Evolutionary conservation across 2,113 vertebrate genomes (phyloP).

Genomic region (Nettapus auritus): DNA sequence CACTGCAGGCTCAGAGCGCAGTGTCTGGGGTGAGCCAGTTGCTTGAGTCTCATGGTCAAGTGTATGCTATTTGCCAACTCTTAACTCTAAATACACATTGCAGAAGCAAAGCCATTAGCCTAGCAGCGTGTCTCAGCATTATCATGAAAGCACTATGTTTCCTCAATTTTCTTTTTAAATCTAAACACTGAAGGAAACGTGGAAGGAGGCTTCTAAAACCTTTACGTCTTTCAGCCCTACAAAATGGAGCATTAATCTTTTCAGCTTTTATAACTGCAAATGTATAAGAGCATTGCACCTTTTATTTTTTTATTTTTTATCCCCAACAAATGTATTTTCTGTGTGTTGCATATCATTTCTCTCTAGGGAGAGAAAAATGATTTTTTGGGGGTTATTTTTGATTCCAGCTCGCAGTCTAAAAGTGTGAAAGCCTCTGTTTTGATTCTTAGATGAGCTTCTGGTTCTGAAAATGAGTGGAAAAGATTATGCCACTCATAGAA

Average conservation of each 20-base stretch:
- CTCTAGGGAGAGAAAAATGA: neutral
- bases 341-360: neutral
- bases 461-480: neutral
- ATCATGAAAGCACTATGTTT: neutral
- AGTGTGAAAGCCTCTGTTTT: neutral
- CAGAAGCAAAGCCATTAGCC: neutral
- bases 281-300: neutral
- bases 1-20: neutral
- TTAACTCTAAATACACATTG: neutral
- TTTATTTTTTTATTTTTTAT: neutral
- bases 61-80: rapidly evolving
- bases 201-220: neutral
- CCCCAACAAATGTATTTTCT: neutral
- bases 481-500: neutral
- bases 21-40: rapidly evolving
- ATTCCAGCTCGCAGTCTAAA: neutral
- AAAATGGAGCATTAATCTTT: neutral
- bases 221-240: neutral
- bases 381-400: neutral
- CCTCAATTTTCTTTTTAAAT: neutral
- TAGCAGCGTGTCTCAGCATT: neutral
- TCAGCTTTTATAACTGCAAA: neutral
- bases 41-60: neutral
- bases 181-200: neutral
- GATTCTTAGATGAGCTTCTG: neutral